Conservation (phyloP, 1,140 invertebrate genomes). For the Latrodectus geometricus region DNA sequence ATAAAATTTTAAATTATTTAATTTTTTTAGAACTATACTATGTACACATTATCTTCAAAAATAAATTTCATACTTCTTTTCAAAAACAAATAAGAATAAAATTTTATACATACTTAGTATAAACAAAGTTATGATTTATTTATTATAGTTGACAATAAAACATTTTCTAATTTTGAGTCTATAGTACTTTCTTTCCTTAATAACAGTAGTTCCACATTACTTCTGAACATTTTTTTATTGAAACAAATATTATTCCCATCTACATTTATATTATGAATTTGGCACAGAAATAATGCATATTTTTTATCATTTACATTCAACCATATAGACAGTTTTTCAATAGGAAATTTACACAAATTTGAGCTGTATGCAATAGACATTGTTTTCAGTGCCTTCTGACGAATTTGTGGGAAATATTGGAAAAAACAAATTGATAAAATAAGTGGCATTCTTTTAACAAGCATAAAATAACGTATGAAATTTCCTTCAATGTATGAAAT, state of each 20-base stretch:
- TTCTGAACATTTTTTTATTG: slow-evolving; percentile 40
- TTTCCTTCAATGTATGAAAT: slow-evolving; percentile 22
- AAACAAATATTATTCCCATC: slow-evolving; percentile 10
- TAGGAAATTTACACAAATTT: slow-evolving; percentile 20
- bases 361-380: slow-evolving; percentile 35
- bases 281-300: slow-evolving; percentile 10
- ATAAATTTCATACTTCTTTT: no score
- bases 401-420: slow-evolving; percentile 9
- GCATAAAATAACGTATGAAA: slow-evolving; percentile 31
- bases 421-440: slow-evolving; percentile 36
- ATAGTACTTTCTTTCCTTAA: slow-evolving; percentile 31
- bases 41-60: no score
- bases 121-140: slow-evolving; percentile 3
- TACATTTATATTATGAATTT: slow-evolving; percentile 20
- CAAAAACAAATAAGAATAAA: no score
- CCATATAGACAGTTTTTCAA: slow-evolving; percentile 8
- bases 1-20: no score
- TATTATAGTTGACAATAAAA: slow-evolving; percentile 22
- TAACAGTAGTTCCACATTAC: not conserved
- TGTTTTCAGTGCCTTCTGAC: not conserved
- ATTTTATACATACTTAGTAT: no score
- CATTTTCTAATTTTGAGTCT: slow-evolving; percentile 2
- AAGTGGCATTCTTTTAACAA: slow-evolving; percentile 34
- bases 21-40: no score
- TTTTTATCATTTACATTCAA: slow-evolving; percentile 2